Evolutionary conservation across 2,113 vertebrate genomes (phyloP).

Genomic region (Dasyurus viverrinus): DNA sequence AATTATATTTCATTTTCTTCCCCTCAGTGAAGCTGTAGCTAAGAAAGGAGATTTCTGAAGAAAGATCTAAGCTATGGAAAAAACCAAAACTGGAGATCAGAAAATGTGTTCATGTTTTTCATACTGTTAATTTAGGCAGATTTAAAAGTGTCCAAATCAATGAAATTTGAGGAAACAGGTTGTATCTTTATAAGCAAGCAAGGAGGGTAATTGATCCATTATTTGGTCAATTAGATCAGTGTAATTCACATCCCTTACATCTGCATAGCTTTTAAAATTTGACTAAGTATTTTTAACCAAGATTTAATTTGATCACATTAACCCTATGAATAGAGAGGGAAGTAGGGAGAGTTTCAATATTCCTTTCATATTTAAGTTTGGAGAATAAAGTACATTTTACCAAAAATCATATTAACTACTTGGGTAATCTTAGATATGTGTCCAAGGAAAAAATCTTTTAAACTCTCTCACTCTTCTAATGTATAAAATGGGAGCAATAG

Average conservation of each 20-base stretch:
- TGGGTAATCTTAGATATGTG: neutral
- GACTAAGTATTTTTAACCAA: neutral
- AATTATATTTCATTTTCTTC: conserved; percentile 52
- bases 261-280: neutral
- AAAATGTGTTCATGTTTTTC: neutral
- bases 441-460: neutral
- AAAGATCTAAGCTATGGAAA: conserved; percentile 3
- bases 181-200: neutral
- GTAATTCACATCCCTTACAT: neutral
- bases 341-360: neutral
- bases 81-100: neutral
- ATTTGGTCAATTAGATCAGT: neutral
- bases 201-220: neutral
- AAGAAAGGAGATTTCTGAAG: neutral
- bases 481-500: neutral
- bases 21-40: neutral
- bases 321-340: neutral
- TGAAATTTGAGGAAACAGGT: neutral
- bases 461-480: neutral
- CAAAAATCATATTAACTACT: neutral
- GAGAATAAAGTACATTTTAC: neutral
- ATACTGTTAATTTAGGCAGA: neutral
- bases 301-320: neutral
- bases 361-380: neutral
- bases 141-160: neutral